phyloP scores from a whole-genome alignment of 92 coral and sea anemone genomes.

The Umimayanthus chanpuru region DNA sequence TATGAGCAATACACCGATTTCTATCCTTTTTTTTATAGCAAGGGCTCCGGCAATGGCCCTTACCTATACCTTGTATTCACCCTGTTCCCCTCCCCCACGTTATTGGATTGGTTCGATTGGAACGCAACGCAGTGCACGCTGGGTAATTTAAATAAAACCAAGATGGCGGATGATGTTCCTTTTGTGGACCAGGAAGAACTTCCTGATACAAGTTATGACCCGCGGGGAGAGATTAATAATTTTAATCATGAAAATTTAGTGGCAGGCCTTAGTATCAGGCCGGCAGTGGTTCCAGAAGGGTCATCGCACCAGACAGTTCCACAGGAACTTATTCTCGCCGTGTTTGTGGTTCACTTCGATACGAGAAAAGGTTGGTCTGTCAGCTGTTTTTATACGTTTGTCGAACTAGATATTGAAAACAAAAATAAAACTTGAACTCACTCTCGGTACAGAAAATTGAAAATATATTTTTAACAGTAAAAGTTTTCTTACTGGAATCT shows the following conservation, averaged over 20 bases:
- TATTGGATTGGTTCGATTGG: neutral
- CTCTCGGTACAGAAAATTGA: neutral
- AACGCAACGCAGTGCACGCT: slow-evolving; percentile 5
- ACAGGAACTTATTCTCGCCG: slow-evolving; percentile 88
- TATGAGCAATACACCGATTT: neutral
- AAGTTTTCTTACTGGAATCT: no score
- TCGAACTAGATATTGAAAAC: neutral
- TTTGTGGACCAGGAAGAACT: slow-evolving; percentile 91
- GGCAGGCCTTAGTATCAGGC: slow-evolving; percentile 31
- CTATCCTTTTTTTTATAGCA: no score
- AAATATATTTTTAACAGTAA: neutral
- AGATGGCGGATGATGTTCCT: slow-evolving; percentile 78
- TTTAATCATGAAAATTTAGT: slow-evolving; percentile 44
- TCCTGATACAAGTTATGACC: slow-evolving; percentile 80
- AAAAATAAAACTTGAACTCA: slow-evolving; percentile 11
- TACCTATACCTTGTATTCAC: no score
- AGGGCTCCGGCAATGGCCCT: no score
- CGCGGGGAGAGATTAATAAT: slow-evolving; percentile 53
- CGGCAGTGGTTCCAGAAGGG: slow-evolving; percentile 31
- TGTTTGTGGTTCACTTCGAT: slow-evolving; percentile 95
- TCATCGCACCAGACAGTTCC: slow-evolving; percentile 20
- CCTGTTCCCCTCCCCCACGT: slow-evolving; percentile 37
- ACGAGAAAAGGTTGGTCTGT: slow-evolving; percentile 79
- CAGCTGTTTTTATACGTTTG: no score
- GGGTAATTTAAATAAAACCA: slow-evolving; percentile 35